Base-by-base conservation (phyloP, 2,113 vertebrate species). In the Probosciger aterrimus region DNA sequence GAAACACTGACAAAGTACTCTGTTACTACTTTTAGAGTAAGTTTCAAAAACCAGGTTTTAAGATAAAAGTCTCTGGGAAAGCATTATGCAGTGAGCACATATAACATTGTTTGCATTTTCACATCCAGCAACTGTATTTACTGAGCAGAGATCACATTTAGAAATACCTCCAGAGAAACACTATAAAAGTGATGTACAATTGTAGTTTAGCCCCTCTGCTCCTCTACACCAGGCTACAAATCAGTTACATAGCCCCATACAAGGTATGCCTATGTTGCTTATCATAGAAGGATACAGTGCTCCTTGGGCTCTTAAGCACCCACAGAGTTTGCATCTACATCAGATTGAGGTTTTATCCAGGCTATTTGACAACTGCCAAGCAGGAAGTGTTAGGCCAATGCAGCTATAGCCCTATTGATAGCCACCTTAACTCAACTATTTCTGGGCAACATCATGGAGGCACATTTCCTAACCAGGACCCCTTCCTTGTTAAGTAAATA, bases 251-350 rank as follows among this genome's bases (percentile, higher is more conserved):
- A 20, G 41, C 17, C 44, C 81, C 50, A 71, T 6, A 28, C 23
- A 41, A 59, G 30, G 25, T 31, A 46, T 7, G 33, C 25, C 55
- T 59, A 3, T 0, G 0, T 5, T 46, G 37, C 53, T 52, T 33
- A 16, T 9, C 35, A 47, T 1, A 64, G 44, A 28, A 71, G 27
- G n/a, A 9, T 18, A 50, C 37, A 18, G 1, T 0, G 27, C 11
- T 8, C 24, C 43, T 17, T 6, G 5, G 59, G 63, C 79, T 57
- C 65, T 35, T 16, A 8, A 49, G 41, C 59, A 70, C 13, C 14
- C 59, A 52, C 5, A 50, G 37, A n/a, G 27, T 24, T 3, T 30
- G 27, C 59, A 52, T 9, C 41, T 64, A 7, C 60, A 35, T 39
- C 18, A 46, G 4, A 2, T 9, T 33, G 83, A 59, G 22, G 37